A percentile compares a stretch with the other conserved stretches of the same genome.
These are phyloP conservation scores for Pseudorhiza aurosa DNA, from an alignment of 30 jellyfish, hydroid and myxozoan species.

Conservation along the genomic window DNA sequence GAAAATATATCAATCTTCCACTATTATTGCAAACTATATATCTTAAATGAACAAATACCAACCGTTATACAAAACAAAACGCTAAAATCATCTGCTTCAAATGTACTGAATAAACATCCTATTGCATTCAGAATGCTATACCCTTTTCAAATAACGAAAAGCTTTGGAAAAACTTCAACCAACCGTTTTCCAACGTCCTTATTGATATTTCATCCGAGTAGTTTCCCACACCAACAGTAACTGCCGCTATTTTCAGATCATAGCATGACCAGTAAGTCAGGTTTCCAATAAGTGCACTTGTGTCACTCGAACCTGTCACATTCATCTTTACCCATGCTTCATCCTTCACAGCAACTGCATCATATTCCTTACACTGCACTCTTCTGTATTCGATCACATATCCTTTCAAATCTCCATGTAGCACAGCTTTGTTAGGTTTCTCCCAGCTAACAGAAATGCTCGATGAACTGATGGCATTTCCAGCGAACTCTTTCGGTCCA, in stretches of 20 bases:
- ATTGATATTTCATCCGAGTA: neutral
- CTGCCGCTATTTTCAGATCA: slow-evolving; percentile 20
- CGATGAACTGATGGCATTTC: neutral
- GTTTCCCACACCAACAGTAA: neutral
- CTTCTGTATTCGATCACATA: neutral
- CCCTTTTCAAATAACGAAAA: no score
- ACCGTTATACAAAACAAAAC: no score
- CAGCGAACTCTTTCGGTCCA: slow-evolving; percentile 3
- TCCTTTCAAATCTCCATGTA: slow-evolving; percentile 13
- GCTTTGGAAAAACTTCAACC: neutral
- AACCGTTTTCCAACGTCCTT: slow-evolving; percentile 5
- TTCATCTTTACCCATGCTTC: neutral
- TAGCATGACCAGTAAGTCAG: slow-evolving; percentile 22
- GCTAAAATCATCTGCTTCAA: no score
- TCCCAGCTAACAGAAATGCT: slow-evolving; percentile 15
- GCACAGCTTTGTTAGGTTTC: neutral
- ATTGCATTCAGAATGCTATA: no score
- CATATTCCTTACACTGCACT: neutral
- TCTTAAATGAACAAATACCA: no score
- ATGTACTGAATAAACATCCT: no score
- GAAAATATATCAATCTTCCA: no score
- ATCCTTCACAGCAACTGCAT: neutral
- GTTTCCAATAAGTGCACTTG: neutral
- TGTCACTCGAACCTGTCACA: neutral
- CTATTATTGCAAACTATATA: no score